Conservation (phyloP, 1,140 invertebrate species). For the Tribolium madens region DNA sequence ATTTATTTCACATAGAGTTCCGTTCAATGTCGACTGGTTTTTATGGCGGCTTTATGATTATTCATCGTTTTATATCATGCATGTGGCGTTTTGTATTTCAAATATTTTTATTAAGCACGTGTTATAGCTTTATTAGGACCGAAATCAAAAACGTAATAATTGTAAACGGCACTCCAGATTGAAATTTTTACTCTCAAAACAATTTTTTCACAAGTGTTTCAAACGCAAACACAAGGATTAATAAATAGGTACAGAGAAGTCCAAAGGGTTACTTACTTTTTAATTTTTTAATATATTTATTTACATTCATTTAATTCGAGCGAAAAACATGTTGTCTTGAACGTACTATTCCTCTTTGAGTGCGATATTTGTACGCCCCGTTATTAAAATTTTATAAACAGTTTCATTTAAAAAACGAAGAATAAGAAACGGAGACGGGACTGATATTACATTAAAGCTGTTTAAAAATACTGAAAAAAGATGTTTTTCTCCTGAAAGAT, state of each 20-base stretch:
- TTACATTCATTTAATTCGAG: slow-evolving; percentile 25
- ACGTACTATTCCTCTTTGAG: slow-evolving; percentile 30
- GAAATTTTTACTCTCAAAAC: neutral
- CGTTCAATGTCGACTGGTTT: slow-evolving; percentile 33
- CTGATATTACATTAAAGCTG: slow-evolving; percentile 9
- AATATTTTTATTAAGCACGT: slow-evolving; percentile 28
- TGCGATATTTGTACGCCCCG: slow-evolving; percentile 31
- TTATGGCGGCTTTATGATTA: slow-evolving; percentile 15
- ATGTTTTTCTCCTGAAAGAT: slow-evolving; percentile 20
- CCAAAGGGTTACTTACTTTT: slow-evolving; percentile 13
- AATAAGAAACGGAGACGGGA: neutral
- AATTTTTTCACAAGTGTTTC: neutral
- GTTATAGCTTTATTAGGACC: slow-evolving; percentile 12
- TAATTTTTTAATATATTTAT: slow-evolving; percentile 35
- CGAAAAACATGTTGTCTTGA: slow-evolving; percentile 34
- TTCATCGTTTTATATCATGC: slow-evolving; percentile 20
- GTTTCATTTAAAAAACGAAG: slow-evolving; percentile 1
- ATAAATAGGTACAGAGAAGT: slow-evolving; percentile 6
- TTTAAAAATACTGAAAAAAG: slow-evolving; percentile 31
- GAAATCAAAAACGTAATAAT: neutral
- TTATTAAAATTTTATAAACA: slow-evolving; percentile 36
- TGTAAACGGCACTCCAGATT: neutral
- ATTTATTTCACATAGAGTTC: slow-evolving; percentile 27
- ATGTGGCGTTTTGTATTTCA: slow-evolving; percentile 18
- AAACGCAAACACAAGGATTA: slow-evolving; percentile 1